Evolutionary conservation across 2,113 vertebrate genomes (phyloP).

Genomic region (Esox niger): DNA sequence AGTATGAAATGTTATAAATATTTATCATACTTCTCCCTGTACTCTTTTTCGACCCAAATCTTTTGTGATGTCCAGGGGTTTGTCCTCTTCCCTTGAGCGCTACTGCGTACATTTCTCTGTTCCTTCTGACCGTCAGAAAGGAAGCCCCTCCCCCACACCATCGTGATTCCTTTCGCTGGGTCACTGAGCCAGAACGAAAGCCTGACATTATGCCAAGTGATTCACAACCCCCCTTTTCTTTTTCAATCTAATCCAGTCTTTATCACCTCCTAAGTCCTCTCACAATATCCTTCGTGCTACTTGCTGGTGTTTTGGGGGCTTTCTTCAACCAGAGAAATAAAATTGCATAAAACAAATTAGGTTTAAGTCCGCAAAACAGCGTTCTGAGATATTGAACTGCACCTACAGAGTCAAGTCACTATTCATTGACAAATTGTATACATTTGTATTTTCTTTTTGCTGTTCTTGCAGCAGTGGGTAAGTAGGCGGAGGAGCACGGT

Average conservation of each 20-base stretch:
- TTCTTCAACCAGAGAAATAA: not conserved
- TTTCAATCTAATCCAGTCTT: constrained; percentile 44
- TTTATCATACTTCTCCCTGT: not conserved
- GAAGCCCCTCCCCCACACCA: constrained; percentile 64
- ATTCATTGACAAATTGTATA: not conserved
- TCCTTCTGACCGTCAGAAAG: constrained; percentile 64
- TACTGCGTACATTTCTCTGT: constrained; percentile 62
- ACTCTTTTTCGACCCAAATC: not conserved
- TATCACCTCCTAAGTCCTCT: constrained; percentile 44
- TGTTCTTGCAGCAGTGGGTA: not conserved
- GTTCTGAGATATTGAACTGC: not conserved
- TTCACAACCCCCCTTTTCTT: constrained; percentile 10
- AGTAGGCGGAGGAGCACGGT: not conserved
- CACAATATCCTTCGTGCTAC: constrained; percentile 17
- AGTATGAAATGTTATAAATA: not conserved
- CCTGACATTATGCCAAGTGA: constrained; percentile 73
- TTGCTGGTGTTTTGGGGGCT: not conserved
- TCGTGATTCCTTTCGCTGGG: constrained; percentile 64
- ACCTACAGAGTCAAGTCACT: not conserved
- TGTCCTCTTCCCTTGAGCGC: constrained; percentile 19
- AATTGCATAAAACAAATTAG: not conserved
- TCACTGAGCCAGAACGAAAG: constrained; percentile 72
- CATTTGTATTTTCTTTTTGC: not conserved
- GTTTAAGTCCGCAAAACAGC: not conserved
- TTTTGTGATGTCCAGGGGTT: constrained; percentile 5